Evolutionary conservation across 2,888 invertebrate species (phyloP).

Genomic region (Elegia similella): DNA sequence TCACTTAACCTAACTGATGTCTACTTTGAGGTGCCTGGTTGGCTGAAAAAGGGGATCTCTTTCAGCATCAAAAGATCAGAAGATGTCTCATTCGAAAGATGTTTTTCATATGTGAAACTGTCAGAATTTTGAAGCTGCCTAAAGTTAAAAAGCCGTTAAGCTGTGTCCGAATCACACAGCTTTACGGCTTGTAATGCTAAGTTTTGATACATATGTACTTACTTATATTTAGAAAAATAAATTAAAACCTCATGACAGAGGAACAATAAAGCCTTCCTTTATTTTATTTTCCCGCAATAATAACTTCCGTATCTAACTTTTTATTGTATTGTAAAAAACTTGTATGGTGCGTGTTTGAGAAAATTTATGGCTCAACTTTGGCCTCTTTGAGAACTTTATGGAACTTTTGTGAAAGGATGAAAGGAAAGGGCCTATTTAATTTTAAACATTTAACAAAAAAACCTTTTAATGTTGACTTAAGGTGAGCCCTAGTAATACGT

Average conservation of each 20-base stretch:
- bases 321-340: constrained; percentile 7
- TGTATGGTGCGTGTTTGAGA: constrained; percentile 6
- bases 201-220: neutral
- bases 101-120: no score
- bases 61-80: no score
- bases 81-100: no score
- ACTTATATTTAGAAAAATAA: neutral
- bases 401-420: neutral
- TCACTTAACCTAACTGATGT: no score
- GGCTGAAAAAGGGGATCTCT: no score
- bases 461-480: neutral
- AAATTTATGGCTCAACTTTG: constrained; percentile 4
- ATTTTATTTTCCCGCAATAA: constrained; percentile 1
- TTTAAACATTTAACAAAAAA: neutral
- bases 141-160: no score
- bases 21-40: no score
- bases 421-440: neutral
- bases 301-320: constrained; percentile 5
- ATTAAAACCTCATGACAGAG: neutral
- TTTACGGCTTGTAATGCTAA: no score
- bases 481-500: no score
- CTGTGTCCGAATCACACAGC: no score
- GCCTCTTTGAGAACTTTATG: neutral
- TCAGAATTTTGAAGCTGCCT: no score
- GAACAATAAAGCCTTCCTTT: neutral